A percentile compares a stretch with the other conserved stretches of the same genome.
Evolutionary conservation across 1,140 invertebrate species (phyloP).

Genomic region (Danaus melanippus): DNA sequence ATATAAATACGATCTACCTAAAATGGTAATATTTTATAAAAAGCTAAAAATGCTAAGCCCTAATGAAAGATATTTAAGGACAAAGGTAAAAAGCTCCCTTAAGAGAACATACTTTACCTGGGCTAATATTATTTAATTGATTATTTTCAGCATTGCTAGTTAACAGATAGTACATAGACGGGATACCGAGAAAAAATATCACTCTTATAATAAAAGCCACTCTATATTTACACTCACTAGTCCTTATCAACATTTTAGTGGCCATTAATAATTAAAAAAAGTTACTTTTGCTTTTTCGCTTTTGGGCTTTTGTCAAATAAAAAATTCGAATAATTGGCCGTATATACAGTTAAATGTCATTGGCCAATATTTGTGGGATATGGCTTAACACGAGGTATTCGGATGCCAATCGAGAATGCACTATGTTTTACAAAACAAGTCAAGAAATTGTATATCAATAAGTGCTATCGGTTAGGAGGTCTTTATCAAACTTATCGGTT

Average conservation of each 20-base stretch:
- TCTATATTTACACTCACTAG: constrained; percentile 43
- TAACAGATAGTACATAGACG: constrained; percentile 25
- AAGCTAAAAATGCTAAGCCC: too few relatives aligned
- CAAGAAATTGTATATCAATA: constrained; percentile 32
- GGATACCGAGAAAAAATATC: constrained; percentile 44
- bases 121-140: neutral
- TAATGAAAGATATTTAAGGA: too few relatives aligned
- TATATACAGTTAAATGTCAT: constrained; percentile 48
- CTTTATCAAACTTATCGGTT: constrained; percentile 36
- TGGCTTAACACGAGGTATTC: constrained; percentile 16
- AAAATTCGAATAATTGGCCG: constrained; percentile 56
- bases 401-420: constrained; percentile 4
- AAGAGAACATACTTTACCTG: constrained; percentile 9
- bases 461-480: constrained; percentile 31
- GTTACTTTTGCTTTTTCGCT: neutral
- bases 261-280: constrained; percentile 5
- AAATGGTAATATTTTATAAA: too few relatives aligned
- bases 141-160: neutral
- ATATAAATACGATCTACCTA: too few relatives aligned
- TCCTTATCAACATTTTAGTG: constrained; percentile 58
- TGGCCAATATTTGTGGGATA: constrained; percentile 18
- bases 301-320: constrained; percentile 47
- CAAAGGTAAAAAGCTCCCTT: too few relatives aligned
- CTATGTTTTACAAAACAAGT: constrained; percentile 7
- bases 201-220: constrained; percentile 39